Conservation (phyloP, 2,888 invertebrate genomes). For the Leucania comma region DNA sequence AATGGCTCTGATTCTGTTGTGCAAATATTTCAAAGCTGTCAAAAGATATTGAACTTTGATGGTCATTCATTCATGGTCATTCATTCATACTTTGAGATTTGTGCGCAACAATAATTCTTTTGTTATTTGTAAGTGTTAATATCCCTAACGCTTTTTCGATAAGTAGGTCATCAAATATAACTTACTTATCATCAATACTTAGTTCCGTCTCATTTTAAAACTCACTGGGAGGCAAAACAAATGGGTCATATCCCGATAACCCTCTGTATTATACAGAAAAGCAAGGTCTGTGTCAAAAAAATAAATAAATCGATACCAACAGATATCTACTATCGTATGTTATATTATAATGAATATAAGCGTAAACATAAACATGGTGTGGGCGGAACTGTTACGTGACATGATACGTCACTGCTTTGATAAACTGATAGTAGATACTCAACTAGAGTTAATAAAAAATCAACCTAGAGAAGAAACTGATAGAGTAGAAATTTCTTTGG, state of each 20-base stretch:
- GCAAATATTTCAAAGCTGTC: background rate
- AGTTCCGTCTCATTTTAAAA: constrained; percentile 10
- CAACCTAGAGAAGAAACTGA: background rate
- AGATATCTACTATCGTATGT: constrained; percentile 33
- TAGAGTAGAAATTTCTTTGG: constrained; percentile 26
- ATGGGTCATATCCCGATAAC: constrained; percentile 44
- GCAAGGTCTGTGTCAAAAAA: constrained; percentile 28
- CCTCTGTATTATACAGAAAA: constrained; percentile 10
- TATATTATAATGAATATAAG: constrained; percentile 47
- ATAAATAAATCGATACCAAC: constrained; percentile 41
- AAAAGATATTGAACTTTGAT: background rate
- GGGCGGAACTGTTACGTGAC: constrained; percentile 58
- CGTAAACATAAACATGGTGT: constrained; percentile 69
- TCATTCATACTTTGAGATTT: no score
- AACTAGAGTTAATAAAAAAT: constrained; percentile 13
- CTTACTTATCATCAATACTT: background rate
- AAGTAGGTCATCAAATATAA: background rate
- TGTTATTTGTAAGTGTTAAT: background rate
- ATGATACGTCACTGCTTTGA: constrained; percentile 54
- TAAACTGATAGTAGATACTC: constrained; percentile 45
- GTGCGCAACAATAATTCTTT: background rate
- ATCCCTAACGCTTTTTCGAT: background rate
- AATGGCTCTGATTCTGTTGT: background rate
- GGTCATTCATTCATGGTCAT: no score
- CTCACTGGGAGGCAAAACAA: constrained; percentile 27